Conservation (phyloP, 2,888 invertebrate species). For the Catocala sponsa region DNA sequence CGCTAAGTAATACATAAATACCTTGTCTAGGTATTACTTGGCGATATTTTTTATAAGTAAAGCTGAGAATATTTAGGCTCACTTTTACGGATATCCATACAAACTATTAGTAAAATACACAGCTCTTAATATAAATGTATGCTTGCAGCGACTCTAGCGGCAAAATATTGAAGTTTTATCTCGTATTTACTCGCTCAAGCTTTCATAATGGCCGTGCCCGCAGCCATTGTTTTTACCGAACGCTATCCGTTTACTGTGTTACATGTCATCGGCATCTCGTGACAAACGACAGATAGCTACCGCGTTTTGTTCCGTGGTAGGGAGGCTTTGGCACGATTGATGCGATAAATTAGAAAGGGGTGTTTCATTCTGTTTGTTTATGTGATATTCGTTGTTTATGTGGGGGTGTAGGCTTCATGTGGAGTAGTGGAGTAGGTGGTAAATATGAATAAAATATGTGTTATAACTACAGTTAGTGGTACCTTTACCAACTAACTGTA, state of each 20-base stretch:
- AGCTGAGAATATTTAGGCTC: too few relatives aligned
- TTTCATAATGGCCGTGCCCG: neutral
- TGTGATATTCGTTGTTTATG: constrained; percentile 1
- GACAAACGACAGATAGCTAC: constrained; percentile 8
- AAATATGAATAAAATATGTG: too few relatives aligned
- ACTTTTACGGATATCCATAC: too few relatives aligned
- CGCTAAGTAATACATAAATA: too few relatives aligned
- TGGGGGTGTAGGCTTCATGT: neutral
- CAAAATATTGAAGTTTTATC: neutral
- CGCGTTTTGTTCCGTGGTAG: constrained; percentile 6
- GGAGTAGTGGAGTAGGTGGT: too few relatives aligned
- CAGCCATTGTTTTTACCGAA: constrained; percentile 6
- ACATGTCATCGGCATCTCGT: constrained; percentile 10
- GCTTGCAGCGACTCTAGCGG: neutral
- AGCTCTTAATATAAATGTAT: too few relatives aligned
- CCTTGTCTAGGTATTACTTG: too few relatives aligned
- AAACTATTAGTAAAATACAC: too few relatives aligned
- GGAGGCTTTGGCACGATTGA: constrained; percentile 6
- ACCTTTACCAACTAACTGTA: too few relatives aligned
- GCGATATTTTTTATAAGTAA: too few relatives aligned
- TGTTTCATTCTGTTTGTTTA: constrained; percentile 1
- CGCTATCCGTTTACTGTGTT: constrained; percentile 4
- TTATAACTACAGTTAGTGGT: too few relatives aligned
- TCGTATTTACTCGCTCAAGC: neutral
- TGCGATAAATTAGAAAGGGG: constrained; percentile 13